Evolutionary conservation across 2,888 invertebrate genomes (phyloP).

Genomic region (Agapostemon virescens): DNA sequence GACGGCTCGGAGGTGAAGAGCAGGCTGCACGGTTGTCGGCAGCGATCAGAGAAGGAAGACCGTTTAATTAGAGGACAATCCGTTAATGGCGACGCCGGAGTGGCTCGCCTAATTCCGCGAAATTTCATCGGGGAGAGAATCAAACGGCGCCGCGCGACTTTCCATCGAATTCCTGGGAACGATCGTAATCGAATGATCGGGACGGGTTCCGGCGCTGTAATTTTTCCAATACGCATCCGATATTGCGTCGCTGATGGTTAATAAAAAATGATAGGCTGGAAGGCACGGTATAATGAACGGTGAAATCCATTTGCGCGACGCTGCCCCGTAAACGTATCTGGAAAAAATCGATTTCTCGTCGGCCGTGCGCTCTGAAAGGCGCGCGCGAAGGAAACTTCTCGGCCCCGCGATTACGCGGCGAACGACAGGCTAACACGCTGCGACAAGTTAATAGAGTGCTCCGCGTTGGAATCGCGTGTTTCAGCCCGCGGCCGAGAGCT

Average conservation of each 20-base stretch:
- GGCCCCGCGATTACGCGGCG: too few species aligned
- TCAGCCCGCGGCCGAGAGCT: too few species aligned
- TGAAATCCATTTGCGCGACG: background rate
- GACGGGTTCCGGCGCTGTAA: background rate
- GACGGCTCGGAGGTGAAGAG: background rate
- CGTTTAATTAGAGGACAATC: constrained; percentile 61
- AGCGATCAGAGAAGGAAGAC: constrained; percentile 30
- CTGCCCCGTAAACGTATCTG: too few species aligned
- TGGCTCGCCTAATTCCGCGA: constrained; percentile 46
- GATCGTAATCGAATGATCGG: constrained; percentile 54
- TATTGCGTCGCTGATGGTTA: constrained; percentile 16
- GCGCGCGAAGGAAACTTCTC: too few species aligned
- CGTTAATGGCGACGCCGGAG: constrained; percentile 43
- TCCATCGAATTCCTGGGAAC: constrained; percentile 18
- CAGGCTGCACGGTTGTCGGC: constrained; percentile 21
- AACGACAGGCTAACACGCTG: too few species aligned
- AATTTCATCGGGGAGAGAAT: constrained; percentile 56
- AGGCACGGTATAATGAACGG: background rate
- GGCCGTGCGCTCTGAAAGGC: too few species aligned
- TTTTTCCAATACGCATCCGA: constrained; percentile 38
- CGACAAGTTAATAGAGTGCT: too few species aligned
- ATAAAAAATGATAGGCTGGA: constrained; percentile 27
- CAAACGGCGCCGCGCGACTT: constrained; percentile 27
- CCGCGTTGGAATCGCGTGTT: too few species aligned
- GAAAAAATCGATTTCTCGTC: too few species aligned